phyloP scores from a whole-genome alignment of 2,797 vertebrate genomes.

The Peromyscus aztecus region DNA sequence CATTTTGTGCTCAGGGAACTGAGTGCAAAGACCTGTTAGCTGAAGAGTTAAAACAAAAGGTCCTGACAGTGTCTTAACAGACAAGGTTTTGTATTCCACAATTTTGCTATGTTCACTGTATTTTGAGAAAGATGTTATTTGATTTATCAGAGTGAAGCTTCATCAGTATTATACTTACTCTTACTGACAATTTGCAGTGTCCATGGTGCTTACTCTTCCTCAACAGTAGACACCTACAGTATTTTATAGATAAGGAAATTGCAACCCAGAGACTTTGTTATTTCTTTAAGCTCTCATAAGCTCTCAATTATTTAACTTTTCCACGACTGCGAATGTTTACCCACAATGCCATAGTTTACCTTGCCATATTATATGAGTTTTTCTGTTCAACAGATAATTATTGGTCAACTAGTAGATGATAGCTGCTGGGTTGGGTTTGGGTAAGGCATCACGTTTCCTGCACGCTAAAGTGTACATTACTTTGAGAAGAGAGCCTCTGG shows the following conservation, averaged over 20 bases:
- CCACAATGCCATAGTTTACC: not conserved
- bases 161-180: not conserved
- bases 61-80: not conserved
- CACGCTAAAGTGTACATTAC: not conserved
- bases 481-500: not conserved
- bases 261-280: not conserved
- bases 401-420: not conserved
- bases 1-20: not conserved
- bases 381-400: not conserved
- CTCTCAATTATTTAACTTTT: conserved; percentile 20
- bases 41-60: not conserved
- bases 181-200: not conserved
- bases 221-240: not conserved
- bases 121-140: conserved; percentile 30
- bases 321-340: not conserved
- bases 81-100: not conserved
- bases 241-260: conserved; percentile 14
- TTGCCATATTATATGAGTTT: not conserved
- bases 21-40: not conserved
- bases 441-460: not conserved
- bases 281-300: not conserved
- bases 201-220: not conserved
- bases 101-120: not conserved
- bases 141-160: not conserved
- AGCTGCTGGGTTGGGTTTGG: not conserved